Conservation (phyloP, 2,797 vertebrate species). For the Peromyscus melanophrys region DNA sequence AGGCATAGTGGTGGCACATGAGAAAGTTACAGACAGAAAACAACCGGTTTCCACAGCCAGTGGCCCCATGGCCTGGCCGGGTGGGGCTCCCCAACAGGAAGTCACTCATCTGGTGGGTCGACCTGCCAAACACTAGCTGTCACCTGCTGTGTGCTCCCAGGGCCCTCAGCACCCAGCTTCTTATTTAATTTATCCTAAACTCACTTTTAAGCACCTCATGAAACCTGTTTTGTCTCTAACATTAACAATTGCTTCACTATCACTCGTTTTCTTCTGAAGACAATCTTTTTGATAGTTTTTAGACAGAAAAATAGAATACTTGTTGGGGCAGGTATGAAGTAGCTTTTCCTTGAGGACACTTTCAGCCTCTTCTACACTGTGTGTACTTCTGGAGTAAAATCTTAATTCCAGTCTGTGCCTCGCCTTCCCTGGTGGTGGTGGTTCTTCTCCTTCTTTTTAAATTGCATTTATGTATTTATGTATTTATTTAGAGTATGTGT, state of each 20-base stretch:
- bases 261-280: background rate
- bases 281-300: background rate
- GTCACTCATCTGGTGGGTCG: too few relatives aligned
- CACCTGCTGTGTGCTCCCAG: too few relatives aligned
- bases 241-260: background rate
- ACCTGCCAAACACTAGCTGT: too few relatives aligned
- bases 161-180: too few relatives aligned
- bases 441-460: background rate
- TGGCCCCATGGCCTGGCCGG: too few relatives aligned
- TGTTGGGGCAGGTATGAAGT: background rate
- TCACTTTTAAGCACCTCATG: conserved; percentile 1
- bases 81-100: too few relatives aligned
- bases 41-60: too few relatives aligned
- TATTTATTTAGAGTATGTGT: background rate
- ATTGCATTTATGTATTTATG: background rate
- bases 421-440: background rate
- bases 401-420: background rate
- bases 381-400: background rate
- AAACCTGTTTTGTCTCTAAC: conserved; percentile 4
- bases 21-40: too few relatives aligned
- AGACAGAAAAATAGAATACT: background rate
- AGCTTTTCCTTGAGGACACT: background rate
- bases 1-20: too few relatives aligned
- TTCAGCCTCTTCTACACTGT: background rate
- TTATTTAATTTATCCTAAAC: conserved; percentile 49